These are phyloP conservation scores for Choristoneura rosaceana DNA, from an alignment of 2,888 invertebrate genomes.

Conservation along the genomic window DNA sequence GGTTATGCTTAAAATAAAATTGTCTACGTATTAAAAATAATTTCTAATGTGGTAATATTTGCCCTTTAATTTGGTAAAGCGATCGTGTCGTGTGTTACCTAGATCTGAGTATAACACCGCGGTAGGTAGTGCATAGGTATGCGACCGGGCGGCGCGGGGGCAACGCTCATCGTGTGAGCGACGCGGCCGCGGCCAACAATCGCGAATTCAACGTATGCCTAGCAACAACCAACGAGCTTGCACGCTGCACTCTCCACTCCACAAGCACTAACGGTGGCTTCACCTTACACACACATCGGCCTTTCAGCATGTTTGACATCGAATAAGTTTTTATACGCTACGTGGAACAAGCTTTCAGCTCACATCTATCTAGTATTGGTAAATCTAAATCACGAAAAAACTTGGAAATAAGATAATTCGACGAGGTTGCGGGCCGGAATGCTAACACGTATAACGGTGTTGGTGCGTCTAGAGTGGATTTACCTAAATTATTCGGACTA, in stretches of 20 bases:
- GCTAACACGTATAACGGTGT: conserved; percentile 75
- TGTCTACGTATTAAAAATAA: neutral
- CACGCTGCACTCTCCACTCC: conserved; percentile 56
- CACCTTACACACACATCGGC: conserved; percentile 58
- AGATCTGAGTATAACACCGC: conserved; percentile 44
- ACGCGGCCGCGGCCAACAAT: conserved; percentile 74
- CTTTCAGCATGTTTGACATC: conserved; percentile 5
- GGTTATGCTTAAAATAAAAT: neutral
- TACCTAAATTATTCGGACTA: conserved; percentile 80
- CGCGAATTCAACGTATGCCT: conserved; percentile 81
- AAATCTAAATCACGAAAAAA: conserved; percentile 68
- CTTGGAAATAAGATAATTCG: conserved; percentile 77
- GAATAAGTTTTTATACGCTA: neutral
- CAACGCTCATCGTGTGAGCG: conserved; percentile 84
- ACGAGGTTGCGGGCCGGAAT: conserved; percentile 66
- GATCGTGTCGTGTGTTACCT: conserved; percentile 49
- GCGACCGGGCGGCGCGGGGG: conserved; percentile 65
- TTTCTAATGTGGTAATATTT: neutral
- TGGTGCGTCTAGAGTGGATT: conserved; percentile 72
- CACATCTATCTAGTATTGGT: conserved; percentile 54
- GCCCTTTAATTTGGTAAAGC: conserved; percentile 13
- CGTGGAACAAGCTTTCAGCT: neutral
- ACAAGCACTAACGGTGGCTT: conserved; percentile 60
- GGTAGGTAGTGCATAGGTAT: conserved; percentile 49
- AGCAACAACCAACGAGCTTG: conserved; percentile 72